phyloP scores from a whole-genome alignment of 2,113 vertebrate genomes.

The Mesoclemmys tuberculata region DNA sequence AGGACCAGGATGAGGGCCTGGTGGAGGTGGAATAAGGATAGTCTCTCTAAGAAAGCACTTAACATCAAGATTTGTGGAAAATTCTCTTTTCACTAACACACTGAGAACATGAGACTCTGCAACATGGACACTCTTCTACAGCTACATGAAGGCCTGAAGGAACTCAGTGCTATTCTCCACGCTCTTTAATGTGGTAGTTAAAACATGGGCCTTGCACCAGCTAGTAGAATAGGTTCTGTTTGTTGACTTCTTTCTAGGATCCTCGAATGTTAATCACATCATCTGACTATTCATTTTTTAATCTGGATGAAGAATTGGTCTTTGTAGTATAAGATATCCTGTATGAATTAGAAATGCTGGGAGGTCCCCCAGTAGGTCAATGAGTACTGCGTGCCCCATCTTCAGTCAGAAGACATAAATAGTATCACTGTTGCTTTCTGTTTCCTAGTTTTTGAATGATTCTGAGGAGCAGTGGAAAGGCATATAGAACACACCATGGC shows the following conservation, averaged over 20 bases:
- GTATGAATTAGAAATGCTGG: neutral
- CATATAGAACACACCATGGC: neutral
- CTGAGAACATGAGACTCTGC: neutral
- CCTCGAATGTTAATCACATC: neutral
- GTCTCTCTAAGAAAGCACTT: neutral
- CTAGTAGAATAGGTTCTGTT: neutral
- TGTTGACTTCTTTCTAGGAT: neutral
- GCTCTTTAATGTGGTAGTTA: neutral
- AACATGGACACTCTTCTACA: neutral
- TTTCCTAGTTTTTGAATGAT: neutral
- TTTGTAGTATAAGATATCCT: neutral
- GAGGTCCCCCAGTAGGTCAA: neutral
- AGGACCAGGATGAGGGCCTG: neutral
- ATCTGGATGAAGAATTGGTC: neutral
- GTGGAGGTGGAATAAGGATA: neutral
- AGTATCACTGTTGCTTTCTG: neutral
- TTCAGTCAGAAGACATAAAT: neutral
- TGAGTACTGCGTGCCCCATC: neutral
- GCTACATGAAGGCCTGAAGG: rapidly evolving
- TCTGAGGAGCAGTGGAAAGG: neutral
- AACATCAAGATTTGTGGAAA: neutral
- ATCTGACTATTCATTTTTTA: neutral
- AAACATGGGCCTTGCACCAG: neutral
- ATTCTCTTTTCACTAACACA: neutral
- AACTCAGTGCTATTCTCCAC: neutral